Base-by-base conservation (phyloP, 2,113 vertebrate genomes). In the Raja brachyura region DNA sequence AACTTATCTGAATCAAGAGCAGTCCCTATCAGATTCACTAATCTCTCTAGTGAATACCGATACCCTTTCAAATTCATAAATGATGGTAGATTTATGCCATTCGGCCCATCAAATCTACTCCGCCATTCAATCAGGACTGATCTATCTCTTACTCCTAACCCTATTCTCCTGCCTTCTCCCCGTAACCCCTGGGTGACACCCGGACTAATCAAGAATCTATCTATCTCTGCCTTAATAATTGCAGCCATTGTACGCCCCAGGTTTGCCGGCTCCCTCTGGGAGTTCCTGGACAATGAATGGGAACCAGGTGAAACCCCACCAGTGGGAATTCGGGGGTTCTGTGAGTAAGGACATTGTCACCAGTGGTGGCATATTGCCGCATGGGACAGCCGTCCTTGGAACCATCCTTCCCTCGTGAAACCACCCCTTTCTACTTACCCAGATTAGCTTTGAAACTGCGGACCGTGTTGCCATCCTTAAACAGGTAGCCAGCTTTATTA, bases 391-490 rank as follows among this genome's bases (percentile, higher is more conserved):
- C 39, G 39, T 48, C 39, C 39, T 1, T 48, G 39, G 39, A 48
- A 16, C 39, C 8, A 56, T 22, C 79, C 79, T 56, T 83, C 79
- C 83, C 59, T 16, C 83, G 18, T 90, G 16, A 33, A 59, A 90
- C 88, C 88, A 90, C 10, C 48, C 31, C 66, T 39, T 2, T 70
- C 31, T 48, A 94, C 96, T 96, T 95, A 97, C 96, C 96, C 88
- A 92, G 48, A 5, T 11, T 70, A 25, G 88, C 88, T 96, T 96
- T 93, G 0, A 93, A 63, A 93, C 98, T 98, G 92, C 98, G 97
- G 39, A 99, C 97, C 0, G 98, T 99, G 96, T 99, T 99, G 4
- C 98, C 98, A 93, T 97, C 96, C 93, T 94, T 95, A 94, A 96
- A 96, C 54, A 94, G 94, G 93, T 95, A 96, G 9, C 96, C 96